Evolutionary conservation across 92 coral and sea anemone genomes (phyloP), one percentile per base, ranked within the genome.

Genomic region (Phenganax subtilis): DNA sequence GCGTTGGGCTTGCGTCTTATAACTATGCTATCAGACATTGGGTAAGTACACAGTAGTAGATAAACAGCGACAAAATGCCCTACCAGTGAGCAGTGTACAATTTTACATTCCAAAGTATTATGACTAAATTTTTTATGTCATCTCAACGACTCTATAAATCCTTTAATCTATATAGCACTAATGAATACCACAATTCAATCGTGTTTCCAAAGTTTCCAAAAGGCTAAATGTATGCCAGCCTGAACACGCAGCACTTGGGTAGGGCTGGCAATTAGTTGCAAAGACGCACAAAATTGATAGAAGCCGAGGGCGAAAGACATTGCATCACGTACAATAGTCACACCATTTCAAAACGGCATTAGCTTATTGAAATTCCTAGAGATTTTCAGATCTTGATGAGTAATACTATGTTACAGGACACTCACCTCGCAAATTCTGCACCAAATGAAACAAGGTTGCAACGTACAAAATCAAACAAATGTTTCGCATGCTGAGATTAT

Each of bases 161-260:
- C 73, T 10, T 68, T 68, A 68, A 68, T 68, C 73, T 68, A 68
- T 68, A 68, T 68, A 68, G 73, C 73, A 68, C 53, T 68, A 68
- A 68, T 68, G 73, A 68, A 68, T 52, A 68, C 52, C 54, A 68
- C 73, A 68, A 68, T 68, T 28, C 52, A 68, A 29, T 68, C 73
- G 20, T 68, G 73, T 68, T 68, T 68, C 30, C 54, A 68, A 68
- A 68, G 52, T 68, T 68, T 68, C 47, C 53, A 14, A 30, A 68
- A 68, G 73, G 53, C 37, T 11, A 68, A 68, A 29, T 37, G 47
- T 37, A 37, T 37, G 47, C 47, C 52, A 7, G 30, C 30, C 31
- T 12, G 54, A 16, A 37, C 5, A 37, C 47, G 5, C 47, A 37
- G 47, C 25, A 20, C 5, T 37, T 37, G 47, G 47, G 47, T 37